A percentile compares a stretch with the other conserved stretches of the same genome.
Conservation (phyloP, 2,888 invertebrate genomes). For the Argyresthia albistria region DNA sequence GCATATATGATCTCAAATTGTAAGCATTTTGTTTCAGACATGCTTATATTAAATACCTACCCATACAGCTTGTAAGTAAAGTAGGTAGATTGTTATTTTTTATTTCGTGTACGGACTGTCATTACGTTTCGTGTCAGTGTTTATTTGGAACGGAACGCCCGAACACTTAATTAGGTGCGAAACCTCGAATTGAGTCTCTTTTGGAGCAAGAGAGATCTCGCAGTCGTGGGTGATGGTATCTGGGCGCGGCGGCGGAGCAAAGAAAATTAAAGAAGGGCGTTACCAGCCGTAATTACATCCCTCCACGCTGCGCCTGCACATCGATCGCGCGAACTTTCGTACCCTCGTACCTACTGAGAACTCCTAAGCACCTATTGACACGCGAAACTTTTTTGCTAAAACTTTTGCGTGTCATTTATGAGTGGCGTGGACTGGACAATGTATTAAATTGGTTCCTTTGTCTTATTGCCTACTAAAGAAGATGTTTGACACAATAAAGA, state of each 20-base stretch:
- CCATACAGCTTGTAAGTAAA: background rate
- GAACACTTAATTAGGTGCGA: constrained; percentile 49
- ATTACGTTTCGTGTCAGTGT: background rate
- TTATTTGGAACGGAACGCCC: background rate
- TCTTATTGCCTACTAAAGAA: background rate
- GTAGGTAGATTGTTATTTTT: too few relatives aligned
- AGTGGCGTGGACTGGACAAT: constrained; percentile 16
- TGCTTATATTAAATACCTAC: background rate
- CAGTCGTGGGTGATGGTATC: constrained; percentile 36
- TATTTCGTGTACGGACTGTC: background rate
- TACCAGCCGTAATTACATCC: constrained; percentile 48
- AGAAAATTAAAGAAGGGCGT: constrained; percentile 40
- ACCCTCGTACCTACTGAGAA: constrained; percentile 44
- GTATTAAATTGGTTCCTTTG: background rate
- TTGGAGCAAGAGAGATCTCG: constrained; percentile 28
- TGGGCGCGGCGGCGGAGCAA: constrained; percentile 26
- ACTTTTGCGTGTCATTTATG: background rate
- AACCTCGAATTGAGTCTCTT: constrained; percentile 34
- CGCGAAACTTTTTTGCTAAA: constrained; percentile 33
- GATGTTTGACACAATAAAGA: too few relatives aligned
- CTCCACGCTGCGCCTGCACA: constrained; percentile 34
- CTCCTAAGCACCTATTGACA: constrained; percentile 56
- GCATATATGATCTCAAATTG: too few relatives aligned
- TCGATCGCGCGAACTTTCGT: constrained; percentile 37
- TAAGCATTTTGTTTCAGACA: constrained; percentile 36